These are phyloP conservation scores for Grantiella picta DNA, from an alignment of 2,113 vertebrate species.

Conservation along the genomic window DNA sequence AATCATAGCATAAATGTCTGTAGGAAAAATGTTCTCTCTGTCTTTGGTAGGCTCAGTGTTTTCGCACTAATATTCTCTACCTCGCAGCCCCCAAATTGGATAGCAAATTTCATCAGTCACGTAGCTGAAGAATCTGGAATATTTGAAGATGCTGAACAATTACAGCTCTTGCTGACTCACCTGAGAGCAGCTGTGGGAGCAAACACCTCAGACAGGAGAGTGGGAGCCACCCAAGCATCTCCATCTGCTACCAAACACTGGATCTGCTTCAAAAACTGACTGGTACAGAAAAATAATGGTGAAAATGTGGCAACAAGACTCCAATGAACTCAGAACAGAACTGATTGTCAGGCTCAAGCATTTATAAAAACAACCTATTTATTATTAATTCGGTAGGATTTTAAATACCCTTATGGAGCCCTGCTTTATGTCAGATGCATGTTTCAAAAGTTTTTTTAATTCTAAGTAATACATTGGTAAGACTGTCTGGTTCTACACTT, in stretches of 20 bases:
- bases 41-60: background rate
- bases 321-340: background rate
- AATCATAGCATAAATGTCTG: background rate
- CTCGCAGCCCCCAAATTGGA: background rate
- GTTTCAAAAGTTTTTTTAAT: background rate
- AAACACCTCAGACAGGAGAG: background rate
- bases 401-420: background rate
- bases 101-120: background rate
- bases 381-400: background rate
- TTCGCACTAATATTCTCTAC: background rate
- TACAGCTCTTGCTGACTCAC: background rate
- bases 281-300: background rate
- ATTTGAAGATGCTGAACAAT: background rate
- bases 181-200: background rate
- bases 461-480: background rate
- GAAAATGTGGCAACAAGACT: fast-evolving
- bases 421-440: background rate
- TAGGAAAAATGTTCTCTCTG: background rate
- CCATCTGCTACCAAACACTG: background rate
- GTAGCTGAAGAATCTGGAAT: background rate
- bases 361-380: background rate
- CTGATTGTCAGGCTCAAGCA: background rate
- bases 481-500: background rate
- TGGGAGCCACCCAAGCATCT: background rate
- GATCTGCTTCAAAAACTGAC: background rate